phyloP scores from a whole-genome alignment of 2,113 vertebrate species.

The Rynchops niger region DNA sequence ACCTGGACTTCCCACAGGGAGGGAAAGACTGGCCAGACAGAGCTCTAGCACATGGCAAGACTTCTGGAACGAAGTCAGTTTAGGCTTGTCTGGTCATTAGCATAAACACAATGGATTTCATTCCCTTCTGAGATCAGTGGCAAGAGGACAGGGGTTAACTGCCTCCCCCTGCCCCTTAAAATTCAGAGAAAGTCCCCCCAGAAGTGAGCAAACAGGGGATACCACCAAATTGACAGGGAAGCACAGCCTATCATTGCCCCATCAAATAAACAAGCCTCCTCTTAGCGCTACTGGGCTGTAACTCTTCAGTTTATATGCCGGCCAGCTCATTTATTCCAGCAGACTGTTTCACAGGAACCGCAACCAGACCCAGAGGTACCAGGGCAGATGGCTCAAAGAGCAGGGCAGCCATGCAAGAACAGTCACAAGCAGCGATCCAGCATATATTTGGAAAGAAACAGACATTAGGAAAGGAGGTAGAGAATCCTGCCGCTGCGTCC shows the following conservation, averaged over 20 bases:
- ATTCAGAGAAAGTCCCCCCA: neutral
- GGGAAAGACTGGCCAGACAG: neutral
- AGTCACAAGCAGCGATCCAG: neutral
- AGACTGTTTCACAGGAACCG: neutral
- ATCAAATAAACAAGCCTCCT: neutral
- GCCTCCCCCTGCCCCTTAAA: neutral
- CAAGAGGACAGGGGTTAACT: neutral
- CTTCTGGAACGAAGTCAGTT: neutral
- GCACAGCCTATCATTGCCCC: neutral
- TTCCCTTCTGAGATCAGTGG: neutral
- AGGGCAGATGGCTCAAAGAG: neutral
- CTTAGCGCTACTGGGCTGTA: neutral
- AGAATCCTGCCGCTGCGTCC: neutral
- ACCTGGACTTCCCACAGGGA: neutral
- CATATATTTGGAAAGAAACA: neutral
- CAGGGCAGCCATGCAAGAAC: neutral
- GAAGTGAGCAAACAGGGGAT: neutral
- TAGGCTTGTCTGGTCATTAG: neutral
- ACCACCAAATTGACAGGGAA: neutral
- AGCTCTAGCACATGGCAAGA: neutral
- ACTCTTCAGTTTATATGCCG: fast-evolving
- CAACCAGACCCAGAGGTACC: neutral
- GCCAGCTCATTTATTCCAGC: neutral
- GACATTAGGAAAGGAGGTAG: neutral
- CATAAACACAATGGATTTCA: neutral